Conservation (phyloP, 1,140 invertebrate genomes). For the Zaprionus camerounensis region DNA sequence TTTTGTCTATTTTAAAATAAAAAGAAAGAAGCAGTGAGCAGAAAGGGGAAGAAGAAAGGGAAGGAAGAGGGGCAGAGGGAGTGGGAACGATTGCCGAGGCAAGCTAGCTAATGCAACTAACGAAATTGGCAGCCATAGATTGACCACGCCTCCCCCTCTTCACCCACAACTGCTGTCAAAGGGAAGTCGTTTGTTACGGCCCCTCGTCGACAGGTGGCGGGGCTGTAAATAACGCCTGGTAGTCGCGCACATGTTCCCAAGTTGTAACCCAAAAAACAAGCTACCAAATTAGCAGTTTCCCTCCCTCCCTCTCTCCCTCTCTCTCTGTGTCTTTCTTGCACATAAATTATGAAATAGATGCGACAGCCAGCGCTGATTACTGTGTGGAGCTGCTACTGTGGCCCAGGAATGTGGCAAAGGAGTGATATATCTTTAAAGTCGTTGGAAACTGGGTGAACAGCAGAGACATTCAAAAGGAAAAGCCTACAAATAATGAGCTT, state of each 20-base stretch:
- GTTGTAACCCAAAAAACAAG: conserved; percentile 28
- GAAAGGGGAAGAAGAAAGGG: neutral
- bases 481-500: neutral
- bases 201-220: conserved; percentile 57
- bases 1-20: conserved; percentile 17
- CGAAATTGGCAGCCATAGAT: conserved; percentile 13
- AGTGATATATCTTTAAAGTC: conserved; percentile 13
- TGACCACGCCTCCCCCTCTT: neutral
- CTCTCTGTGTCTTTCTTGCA: neutral
- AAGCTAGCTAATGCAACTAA: conserved; percentile 38
- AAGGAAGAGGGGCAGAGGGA: neutral
- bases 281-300: conserved; percentile 62
- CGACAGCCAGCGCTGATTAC: neutral
- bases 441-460: neutral
- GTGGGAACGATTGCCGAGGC: no score
- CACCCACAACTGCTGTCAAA: conserved; percentile 24
- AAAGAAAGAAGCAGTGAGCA: neutral
- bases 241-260: conserved; percentile 7
- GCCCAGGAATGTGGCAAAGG: conserved; percentile 26
- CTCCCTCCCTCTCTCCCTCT: neutral
- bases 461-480: neutral
- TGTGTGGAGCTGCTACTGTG: conserved; percentile 1
- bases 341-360: conserved; percentile 26
- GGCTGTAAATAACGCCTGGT: conserved; percentile 58
- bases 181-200: conserved; percentile 65